Evolutionary conservation across 2,888 invertebrate species (phyloP).

Genomic region (Chouioia cunea): DNA sequence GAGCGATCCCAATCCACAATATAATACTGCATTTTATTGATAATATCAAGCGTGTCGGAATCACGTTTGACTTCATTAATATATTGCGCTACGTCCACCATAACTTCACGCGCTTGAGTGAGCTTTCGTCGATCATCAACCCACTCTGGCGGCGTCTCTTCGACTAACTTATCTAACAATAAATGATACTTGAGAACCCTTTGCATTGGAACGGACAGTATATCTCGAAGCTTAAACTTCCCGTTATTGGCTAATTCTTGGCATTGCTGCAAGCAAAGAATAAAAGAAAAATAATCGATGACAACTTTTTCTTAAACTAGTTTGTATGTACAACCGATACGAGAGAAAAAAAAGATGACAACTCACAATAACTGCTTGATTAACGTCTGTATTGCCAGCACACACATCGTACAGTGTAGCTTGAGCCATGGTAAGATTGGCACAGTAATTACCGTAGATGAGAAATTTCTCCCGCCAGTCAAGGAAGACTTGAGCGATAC

Average conservation of each 20-base stretch:
- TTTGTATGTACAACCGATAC: too few relatives aligned
- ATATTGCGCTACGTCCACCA: constrained; percentile 96
- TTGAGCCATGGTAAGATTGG: constrained; percentile 92
- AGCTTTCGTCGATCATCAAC: constrained; percentile 88
- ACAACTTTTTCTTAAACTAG: not conserved
- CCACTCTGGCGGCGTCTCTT: constrained; percentile 87
- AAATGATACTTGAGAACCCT: constrained; percentile 97
- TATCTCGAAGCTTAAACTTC: constrained; percentile 93
- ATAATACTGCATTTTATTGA: constrained; percentile 88
- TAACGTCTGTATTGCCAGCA: constrained; percentile 75
- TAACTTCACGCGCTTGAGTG: constrained; percentile 90
- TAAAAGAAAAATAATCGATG: constrained; percentile 7
- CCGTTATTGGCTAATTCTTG: constrained; percentile 95
- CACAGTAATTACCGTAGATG: constrained; percentile 96
- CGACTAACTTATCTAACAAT: constrained; percentile 88
- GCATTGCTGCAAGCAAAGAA: constrained; percentile 76
- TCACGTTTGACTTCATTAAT: constrained; percentile 98
- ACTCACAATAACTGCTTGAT: constrained; percentile 78
- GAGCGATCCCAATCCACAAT: constrained; percentile 87
- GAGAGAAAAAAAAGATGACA: not conserved
- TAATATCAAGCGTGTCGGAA: constrained; percentile 90
- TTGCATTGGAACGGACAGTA: constrained; percentile 98
- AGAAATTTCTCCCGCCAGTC: constrained; percentile 92
- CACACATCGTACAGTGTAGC: constrained; percentile 84
- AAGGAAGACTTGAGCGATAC: constrained; percentile 81